Evolutionary conservation across 2,888 invertebrate genomes (phyloP).

Genomic region (Pteria penguin): DNA sequence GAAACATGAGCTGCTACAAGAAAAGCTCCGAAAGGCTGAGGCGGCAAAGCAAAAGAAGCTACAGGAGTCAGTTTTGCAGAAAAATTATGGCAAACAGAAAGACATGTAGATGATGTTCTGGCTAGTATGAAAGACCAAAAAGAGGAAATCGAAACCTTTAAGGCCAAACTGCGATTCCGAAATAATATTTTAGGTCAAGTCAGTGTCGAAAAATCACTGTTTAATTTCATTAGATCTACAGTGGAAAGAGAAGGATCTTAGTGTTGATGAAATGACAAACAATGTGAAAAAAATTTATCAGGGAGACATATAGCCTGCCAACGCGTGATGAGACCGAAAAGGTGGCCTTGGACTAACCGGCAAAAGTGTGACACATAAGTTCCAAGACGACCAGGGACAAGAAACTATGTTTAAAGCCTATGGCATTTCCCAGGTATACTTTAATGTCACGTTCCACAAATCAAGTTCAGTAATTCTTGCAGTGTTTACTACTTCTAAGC

Average conservation of each 20-base stretch:
- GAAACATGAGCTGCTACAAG: constrained; percentile 1
- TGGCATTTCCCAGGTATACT: constrained; percentile 11
- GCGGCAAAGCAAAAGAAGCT: background rate
- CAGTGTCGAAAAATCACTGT: background rate
- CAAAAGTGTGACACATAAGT: constrained; percentile 13
- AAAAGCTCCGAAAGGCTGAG: background rate
- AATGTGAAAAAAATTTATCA: constrained; percentile 14
- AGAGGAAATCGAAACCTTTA: background rate
- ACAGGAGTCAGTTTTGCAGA: constrained; percentile 1
- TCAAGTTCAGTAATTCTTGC: too few species aligned
- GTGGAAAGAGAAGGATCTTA: constrained; percentile 9
- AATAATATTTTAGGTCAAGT: background rate
- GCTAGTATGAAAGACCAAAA: background rate
- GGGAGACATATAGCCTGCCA: background rate
- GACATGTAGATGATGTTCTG: constrained; percentile 2
- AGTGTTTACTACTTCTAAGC: too few species aligned
- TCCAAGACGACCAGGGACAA: constrained; percentile 3
- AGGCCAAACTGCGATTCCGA: background rate
- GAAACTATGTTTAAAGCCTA: background rate
- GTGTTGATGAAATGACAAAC: constrained; percentile 1
- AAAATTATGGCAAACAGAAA: constrained; percentile 19
- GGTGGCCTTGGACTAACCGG: background rate
- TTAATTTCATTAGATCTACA: constrained; percentile 6
- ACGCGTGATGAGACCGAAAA: background rate
- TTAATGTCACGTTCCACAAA: too few species aligned